Conservation (phyloP, 2,113 vertebrate species). For the Rhineura floridana region DNA sequence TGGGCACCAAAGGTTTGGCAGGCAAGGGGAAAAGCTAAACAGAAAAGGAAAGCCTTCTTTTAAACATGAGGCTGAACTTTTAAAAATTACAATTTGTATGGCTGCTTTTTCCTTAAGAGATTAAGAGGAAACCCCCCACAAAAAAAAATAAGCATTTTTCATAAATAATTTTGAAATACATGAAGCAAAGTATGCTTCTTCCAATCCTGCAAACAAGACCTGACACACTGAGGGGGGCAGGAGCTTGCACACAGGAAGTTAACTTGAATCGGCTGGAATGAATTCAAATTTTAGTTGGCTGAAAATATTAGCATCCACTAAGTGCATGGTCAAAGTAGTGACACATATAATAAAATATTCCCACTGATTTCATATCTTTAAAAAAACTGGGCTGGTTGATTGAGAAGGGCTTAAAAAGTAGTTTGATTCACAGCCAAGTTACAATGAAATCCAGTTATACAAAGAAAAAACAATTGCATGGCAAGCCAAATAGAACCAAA, state of each 20-base stretch:
- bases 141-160: neutral
- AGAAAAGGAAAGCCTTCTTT: constrained; percentile 38
- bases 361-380: constrained; percentile 24
- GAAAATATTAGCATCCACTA: neutral
- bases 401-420: constrained; percentile 7
- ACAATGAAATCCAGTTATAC: constrained; percentile 29
- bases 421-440: constrained; percentile 5
- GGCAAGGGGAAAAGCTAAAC: constrained; percentile 46
- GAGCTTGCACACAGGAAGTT: neutral
- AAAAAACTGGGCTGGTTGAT: constrained; percentile 27
- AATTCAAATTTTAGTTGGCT: constrained; percentile 9
- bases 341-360: neutral
- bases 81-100: constrained; percentile 10
- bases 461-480: constrained; percentile 32
- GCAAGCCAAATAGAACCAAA: constrained; percentile 23
- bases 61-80: constrained; percentile 32
- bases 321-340: neutral
- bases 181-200: neutral
- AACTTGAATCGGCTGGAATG: neutral
- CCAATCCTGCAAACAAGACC: constrained; percentile 9
- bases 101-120: constrained; percentile 44
- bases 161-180: neutral
- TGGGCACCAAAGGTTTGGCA: constrained; percentile 26
- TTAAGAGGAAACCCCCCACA: neutral
- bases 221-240: rapidly evolving